A percentile compares a stretch with the other conserved stretches of the same genome.
phyloP scores from a whole-genome alignment of 1,140 invertebrate species.

The Uloborus diversus region DNA sequence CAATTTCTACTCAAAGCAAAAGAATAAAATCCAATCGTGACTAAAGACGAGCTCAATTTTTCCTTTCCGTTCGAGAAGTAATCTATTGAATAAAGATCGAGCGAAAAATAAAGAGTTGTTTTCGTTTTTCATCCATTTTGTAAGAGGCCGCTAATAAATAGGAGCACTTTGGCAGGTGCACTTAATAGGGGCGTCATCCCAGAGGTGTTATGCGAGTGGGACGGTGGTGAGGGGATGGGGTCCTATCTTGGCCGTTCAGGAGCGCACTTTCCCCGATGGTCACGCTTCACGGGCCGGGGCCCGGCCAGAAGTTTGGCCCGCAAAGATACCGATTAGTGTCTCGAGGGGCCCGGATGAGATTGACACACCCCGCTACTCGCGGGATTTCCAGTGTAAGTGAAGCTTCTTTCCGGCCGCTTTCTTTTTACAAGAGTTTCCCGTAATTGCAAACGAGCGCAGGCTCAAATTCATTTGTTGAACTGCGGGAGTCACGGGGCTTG shows the following conservation, averaged over 20 bases:
- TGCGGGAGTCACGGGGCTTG: conserved; percentile 43
- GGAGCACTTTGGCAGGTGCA: too few relatives aligned
- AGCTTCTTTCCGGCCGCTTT: conserved; percentile 41
- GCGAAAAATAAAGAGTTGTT: too few relatives aligned
- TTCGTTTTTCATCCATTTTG: too few relatives aligned
- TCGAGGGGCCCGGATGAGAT: conserved; percentile 38
- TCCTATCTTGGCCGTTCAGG: conserved; percentile 43
- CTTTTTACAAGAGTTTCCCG: conserved; percentile 50
- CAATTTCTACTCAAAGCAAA: too few relatives aligned
- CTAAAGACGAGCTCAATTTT: too few relatives aligned
- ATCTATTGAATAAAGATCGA: too few relatives aligned
- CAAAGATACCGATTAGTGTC: conserved; percentile 45
- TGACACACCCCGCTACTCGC: conserved; percentile 43
- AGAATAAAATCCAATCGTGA: too few relatives aligned
- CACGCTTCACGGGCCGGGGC: conserved; percentile 45
- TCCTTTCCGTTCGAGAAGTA: too few relatives aligned
- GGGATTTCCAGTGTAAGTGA: conserved; percentile 47
- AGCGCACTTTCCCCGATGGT: conserved; percentile 40
- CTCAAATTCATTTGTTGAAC: conserved; percentile 55
- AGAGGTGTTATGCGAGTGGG: too few relatives aligned
- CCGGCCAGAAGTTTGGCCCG: conserved; percentile 51
- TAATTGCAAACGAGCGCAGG: conserved; percentile 50
- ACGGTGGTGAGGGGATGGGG: too few relatives aligned
- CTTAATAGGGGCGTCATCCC: too few relatives aligned
- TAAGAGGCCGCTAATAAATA: too few relatives aligned